Base-by-base conservation (phyloP, 2,888 invertebrate genomes). In the Rambutsinella grinnellia region DNA sequence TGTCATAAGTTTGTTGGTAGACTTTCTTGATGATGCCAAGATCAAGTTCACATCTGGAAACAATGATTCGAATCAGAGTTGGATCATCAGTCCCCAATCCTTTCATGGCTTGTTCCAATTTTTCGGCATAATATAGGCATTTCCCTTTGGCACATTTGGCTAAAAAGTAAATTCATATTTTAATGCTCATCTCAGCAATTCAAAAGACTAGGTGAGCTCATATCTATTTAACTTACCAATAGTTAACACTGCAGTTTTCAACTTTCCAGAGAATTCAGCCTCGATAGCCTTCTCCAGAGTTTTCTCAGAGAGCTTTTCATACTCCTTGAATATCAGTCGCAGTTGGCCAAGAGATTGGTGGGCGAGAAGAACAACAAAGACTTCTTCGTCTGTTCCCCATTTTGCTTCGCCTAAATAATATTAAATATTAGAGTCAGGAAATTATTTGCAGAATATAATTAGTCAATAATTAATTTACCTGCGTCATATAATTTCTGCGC, bases 341-440 rank as follows among this genome's bases (percentile, higher is more conserved):
- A 93, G 87, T 85, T 94, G 94, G 0, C 89, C 89, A 85, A 91
- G 93, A 84, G 93, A 93, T 86, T 92, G 92, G 84, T 93, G 91
- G 0, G 92, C 91, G 85, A 93, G 87, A 83, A 93, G 90, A 84
- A 90, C 89, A 82, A 92, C 91, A 85, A 93, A 93, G 2, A 91
- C 89, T 84, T 91, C 91, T 86, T 93, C 93, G 77, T 92, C 92
- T 0, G 93, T 93, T 36, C 93, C 92, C 85, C 91, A 88, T 86
- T 91, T 90, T 60, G 89, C 91, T 86, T 92, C 92, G 0, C 92
- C 86, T 85, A 68, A 17, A 75, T n/a, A 19, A 21, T 6, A 19
- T 19, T 17, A 36, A 36, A 36, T 36, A 8, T 36, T 36, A 36
- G 36, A 36, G 36, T 36, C n/a, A n/a, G n/a, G n/a, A n/a, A n/a